Evolutionary conservation across 2,113 vertebrate species (phyloP).

Genomic region (Emydocephalus ijimae): DNA sequence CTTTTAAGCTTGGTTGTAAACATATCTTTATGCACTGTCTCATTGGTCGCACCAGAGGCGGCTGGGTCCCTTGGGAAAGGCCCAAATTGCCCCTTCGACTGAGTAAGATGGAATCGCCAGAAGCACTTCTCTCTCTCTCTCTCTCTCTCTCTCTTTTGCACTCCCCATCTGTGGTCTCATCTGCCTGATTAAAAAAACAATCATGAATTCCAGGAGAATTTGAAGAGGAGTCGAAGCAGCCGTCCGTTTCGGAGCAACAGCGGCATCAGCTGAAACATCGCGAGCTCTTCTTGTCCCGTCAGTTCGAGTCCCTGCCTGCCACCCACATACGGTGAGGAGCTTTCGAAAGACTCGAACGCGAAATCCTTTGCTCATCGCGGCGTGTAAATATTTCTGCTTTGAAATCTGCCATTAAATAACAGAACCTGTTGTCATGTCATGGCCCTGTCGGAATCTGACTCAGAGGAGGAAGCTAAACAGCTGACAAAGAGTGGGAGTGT

Average conservation of each 20-base stretch:
- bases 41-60: background rate
- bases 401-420: too few relatives aligned
- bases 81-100: background rate
- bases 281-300: conserved; percentile 89
- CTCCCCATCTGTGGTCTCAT: background rate
- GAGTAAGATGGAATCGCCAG: too few relatives aligned
- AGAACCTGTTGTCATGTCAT: too few relatives aligned
- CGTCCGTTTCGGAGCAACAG: conserved; percentile 80
- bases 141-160: too few relatives aligned
- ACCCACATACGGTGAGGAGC: conserved; percentile 85
- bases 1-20: too few relatives aligned
- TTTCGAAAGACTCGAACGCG: background rate
- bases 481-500: too few relatives aligned
- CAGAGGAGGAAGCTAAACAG: too few relatives aligned
- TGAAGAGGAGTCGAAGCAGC: conserved; percentile 91
- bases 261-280: conserved; percentile 91
- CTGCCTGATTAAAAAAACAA: conserved; percentile 27
- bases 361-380: fast-evolving
- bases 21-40: background rate
- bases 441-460: too few relatives aligned
- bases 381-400: fast-evolving
- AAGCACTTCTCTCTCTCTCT: background rate
- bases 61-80: background rate
- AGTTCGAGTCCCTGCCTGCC: conserved; percentile 89
- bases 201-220: conserved; percentile 74